A percentile compares a stretch with the other conserved stretches of the same genome.
These are phyloP conservation scores for Temnothorax unifasciatus DNA, from an alignment of 2,888 invertebrate genomes.

Conservation along the genomic window DNA sequence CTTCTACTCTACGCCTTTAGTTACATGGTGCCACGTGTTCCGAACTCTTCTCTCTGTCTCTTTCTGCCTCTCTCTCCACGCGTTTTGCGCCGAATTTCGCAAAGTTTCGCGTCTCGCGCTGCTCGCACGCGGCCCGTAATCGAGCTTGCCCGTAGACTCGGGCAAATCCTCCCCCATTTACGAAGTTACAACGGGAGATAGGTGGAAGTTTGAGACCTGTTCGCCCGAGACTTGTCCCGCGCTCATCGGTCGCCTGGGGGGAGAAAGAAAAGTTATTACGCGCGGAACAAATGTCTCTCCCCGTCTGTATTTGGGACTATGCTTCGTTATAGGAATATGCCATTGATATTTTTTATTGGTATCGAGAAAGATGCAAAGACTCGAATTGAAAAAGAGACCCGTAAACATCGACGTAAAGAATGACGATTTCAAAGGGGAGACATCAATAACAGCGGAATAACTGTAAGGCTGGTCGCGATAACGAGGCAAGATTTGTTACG, in stretches of 20 bases:
- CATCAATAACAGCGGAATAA: background rate
- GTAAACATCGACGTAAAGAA: background rate
- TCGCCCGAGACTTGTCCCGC: conserved; percentile 36
- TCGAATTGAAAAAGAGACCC: background rate
- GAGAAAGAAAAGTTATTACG: conserved; percentile 38
- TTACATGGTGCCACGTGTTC: conserved; percentile 55
- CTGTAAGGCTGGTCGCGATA: conserved; percentile 7
- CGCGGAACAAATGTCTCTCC: conserved; percentile 8
- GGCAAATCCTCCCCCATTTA: conserved; percentile 43
- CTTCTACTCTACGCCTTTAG: background rate
- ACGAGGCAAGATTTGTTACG: conserved; percentile 17
- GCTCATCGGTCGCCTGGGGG: conserved; percentile 13
- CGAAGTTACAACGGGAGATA: conserved; percentile 46
- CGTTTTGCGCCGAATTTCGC: conserved; percentile 52
- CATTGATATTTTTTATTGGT: conserved; percentile 13
- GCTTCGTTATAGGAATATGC: background rate
- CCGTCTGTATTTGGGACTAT: background rate
- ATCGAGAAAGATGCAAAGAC: background rate
- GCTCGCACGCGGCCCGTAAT: conserved; percentile 48
- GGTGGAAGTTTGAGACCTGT: conserved; percentile 40
- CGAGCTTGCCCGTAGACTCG: conserved; percentile 42
- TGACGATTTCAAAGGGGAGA: background rate
- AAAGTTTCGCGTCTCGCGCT: conserved; percentile 54
- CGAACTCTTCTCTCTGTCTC: conserved; percentile 23
- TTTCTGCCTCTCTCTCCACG: conserved; percentile 12